phyloP scores from a whole-genome alignment of 2,113 vertebrate species.

The Amblyornis subalaris region DNA sequence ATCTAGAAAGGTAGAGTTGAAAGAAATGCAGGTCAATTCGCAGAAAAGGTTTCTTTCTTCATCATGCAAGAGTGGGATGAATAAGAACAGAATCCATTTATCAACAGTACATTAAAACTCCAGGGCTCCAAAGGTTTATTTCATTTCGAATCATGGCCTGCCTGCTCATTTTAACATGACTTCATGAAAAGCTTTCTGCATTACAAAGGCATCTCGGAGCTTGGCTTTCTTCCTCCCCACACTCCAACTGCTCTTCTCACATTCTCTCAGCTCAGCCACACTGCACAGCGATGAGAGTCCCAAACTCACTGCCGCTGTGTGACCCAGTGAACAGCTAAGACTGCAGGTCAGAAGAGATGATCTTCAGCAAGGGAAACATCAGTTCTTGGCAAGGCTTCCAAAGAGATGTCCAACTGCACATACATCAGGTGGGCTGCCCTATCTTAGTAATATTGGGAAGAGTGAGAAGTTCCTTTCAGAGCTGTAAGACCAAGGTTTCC shows the following conservation, averaged over 20 bases:
- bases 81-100: constrained; percentile 53
- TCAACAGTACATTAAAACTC: constrained; percentile 51
- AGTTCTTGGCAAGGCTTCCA: not conserved
- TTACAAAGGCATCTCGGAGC: not conserved
- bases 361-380: not conserved
- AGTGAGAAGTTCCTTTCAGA: not conserved
- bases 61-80: constrained; percentile 1
- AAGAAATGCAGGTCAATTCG: not conserved
- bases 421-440: not conserved
- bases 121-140: constrained; percentile 55
- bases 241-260: not conserved
- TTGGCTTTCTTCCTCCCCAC: not conserved
- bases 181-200: constrained; percentile 17
- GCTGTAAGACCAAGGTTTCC: not conserved
- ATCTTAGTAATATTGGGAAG: not conserved
- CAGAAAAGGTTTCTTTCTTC: constrained; percentile 29
- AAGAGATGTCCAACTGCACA: not conserved
- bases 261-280: not conserved
- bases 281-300: not conserved
- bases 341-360: not conserved
- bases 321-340: not conserved
- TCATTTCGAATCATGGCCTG: constrained; percentile 42
- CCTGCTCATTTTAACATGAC: not conserved
- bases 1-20: constrained; percentile 4
- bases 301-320: not conserved